Evolutionary conservation across 2,888 invertebrate genomes (phyloP).

Genomic region (Baccha elongata): DNA sequence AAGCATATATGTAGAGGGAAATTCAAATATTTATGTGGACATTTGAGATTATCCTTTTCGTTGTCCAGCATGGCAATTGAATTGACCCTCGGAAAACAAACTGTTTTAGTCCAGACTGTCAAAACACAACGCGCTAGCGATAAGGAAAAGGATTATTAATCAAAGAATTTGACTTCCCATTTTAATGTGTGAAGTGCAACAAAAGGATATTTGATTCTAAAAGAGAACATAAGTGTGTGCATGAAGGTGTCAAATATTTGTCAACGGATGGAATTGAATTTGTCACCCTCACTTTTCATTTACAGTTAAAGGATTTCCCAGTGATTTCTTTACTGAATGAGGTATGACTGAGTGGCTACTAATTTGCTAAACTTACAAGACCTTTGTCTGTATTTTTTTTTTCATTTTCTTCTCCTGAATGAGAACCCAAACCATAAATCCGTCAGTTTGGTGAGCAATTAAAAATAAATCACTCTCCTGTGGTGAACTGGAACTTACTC

Average conservation of each 20-base stretch:
- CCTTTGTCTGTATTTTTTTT: constrained; percentile 23
- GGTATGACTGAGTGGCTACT: constrained; percentile 56
- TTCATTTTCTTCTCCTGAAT: constrained; percentile 15
- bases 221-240: constrained; percentile 33
- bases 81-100: constrained; percentile 58
- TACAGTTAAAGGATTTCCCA: constrained; percentile 1
- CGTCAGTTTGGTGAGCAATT: constrained; percentile 75
- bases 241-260: constrained; percentile 68
- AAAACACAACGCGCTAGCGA: constrained; percentile 63
- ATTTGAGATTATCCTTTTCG: constrained; percentile 80
- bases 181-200: background rate
- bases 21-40: constrained; percentile 81
- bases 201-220: constrained; percentile 43
- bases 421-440: constrained; percentile 74
- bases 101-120: constrained; percentile 52
- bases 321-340: constrained; percentile 18
- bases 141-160: constrained; percentile 80
- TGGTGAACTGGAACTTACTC: constrained; percentile 69
- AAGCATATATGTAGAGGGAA: constrained; percentile 56
- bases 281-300: constrained; percentile 17
- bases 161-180: constrained; percentile 79
- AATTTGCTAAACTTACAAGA: constrained; percentile 59
- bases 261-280: constrained; percentile 43
- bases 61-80: constrained; percentile 45
- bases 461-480: constrained; percentile 76